Percentiles rank a stretch among this genome's conserved stretches.
Conservation (phyloP, 2,888 invertebrate genomes). For the Oligia fasciuncula region DNA sequence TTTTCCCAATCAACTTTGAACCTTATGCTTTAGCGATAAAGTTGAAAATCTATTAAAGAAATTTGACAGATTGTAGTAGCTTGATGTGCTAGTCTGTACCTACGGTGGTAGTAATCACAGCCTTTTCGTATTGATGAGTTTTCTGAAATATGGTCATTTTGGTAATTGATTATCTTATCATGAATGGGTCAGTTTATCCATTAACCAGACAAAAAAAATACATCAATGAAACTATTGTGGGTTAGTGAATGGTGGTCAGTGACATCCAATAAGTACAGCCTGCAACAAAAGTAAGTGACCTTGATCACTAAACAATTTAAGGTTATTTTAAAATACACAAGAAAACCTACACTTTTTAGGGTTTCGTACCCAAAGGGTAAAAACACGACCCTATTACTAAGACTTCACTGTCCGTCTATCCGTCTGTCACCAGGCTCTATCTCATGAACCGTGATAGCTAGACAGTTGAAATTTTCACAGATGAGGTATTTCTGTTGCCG, state of each 20-base stretch:
- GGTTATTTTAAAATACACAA: neutral
- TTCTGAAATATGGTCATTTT: conserved; percentile 19
- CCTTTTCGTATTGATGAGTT: conserved; percentile 1
- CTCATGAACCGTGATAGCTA: too few species aligned
- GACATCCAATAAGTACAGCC: neutral
- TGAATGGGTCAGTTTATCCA: neutral
- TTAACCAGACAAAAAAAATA: neutral
- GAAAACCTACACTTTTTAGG: neutral
- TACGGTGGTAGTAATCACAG: neutral
- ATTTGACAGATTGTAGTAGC: too few species aligned
- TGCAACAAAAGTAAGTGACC: neutral
- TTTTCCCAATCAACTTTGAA: too few species aligned
- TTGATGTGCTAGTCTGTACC: neutral
- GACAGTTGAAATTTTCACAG: too few species aligned
- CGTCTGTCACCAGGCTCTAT: too few species aligned
- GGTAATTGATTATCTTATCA: conserved; percentile 6
- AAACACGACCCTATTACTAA: too few species aligned
- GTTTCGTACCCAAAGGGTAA: too few species aligned
- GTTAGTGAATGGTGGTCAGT: neutral
- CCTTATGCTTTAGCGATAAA: too few species aligned
- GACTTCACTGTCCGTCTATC: too few species aligned
- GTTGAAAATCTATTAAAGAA: too few species aligned
- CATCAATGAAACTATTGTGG: neutral
- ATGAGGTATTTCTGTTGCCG: too few species aligned
- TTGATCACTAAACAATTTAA: neutral